These are phyloP conservation scores for Platysternon megacephalum DNA, from an alignment of 2,113 vertebrate species.

Conservation along the genomic window DNA sequence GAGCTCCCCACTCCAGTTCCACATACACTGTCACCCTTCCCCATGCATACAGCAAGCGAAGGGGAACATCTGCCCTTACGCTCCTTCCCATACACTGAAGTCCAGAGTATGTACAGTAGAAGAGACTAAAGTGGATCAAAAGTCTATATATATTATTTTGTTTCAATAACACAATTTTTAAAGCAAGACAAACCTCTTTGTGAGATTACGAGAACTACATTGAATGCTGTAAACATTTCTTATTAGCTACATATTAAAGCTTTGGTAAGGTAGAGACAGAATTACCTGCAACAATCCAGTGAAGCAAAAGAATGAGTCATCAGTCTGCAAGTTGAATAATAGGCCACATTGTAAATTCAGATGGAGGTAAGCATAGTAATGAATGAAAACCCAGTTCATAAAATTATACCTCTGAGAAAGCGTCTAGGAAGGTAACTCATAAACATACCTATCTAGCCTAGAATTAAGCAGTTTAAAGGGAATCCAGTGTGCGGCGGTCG, in stretches of 20 bases:
- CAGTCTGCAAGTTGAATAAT: constrained; percentile 26
- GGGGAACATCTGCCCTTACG: background rate
- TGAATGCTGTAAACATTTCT: constrained; percentile 33
- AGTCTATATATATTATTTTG: background rate
- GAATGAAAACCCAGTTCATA: constrained; percentile 48
- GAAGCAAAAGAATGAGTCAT: constrained; percentile 69
- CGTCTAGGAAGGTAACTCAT: background rate
- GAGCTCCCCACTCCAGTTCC: background rate
- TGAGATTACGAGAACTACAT: background rate
- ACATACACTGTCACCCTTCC: background rate
- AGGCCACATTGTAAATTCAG: constrained; percentile 12
- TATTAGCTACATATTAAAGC: constrained; percentile 44
- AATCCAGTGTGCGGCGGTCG: background rate
- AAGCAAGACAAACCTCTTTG: background rate
- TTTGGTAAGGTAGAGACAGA: constrained; percentile 7
- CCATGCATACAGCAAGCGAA: background rate
- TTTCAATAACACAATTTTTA: background rate
- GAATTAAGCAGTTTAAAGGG: background rate
- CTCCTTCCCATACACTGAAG: background rate
- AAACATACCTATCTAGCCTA: background rate
- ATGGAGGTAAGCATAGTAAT: constrained; percentile 45
- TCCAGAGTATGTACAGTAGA: background rate
- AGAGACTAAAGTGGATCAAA: background rate
- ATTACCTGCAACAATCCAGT: constrained; percentile 40
- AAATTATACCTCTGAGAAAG: constrained; percentile 32